These are phyloP conservation scores for Tachina fera DNA, from an alignment of 2,888 invertebrate genomes.

Conservation along the genomic window DNA sequence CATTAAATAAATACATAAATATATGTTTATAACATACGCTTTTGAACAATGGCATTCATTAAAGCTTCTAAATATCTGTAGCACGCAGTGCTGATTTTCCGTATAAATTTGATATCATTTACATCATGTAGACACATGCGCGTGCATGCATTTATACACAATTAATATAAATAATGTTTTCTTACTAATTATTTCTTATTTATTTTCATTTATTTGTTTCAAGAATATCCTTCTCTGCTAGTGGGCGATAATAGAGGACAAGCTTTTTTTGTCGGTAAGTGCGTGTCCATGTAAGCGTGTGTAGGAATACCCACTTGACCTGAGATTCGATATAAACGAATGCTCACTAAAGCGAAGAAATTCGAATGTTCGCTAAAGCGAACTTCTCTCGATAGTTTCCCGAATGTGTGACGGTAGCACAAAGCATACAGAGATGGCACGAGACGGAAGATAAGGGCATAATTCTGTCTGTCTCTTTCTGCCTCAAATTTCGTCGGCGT, in stretches of 20 bases:
- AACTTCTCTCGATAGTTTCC: too few species aligned
- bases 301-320: too few species aligned
- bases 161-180: conserved; percentile 19
- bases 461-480: too few species aligned
- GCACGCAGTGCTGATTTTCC: not conserved
- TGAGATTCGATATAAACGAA: too few species aligned
- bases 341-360: too few species aligned
- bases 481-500: too few species aligned
- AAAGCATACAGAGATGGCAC: too few species aligned
- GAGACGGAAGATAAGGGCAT: too few species aligned
- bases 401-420: too few species aligned
- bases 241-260: not conserved
- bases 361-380: too few species aligned
- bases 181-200: conserved; percentile 29
- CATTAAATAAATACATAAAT: too few species aligned
- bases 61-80: conserved; percentile 2
- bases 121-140: too few species aligned
- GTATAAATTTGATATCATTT: not conserved
- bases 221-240: conserved; percentile 1
- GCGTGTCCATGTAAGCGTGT: not conserved
- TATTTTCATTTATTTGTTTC: conserved; percentile 1
- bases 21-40: not conserved
- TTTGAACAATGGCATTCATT: conserved; percentile 19
- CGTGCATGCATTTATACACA: not conserved
- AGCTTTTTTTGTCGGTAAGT: not conserved